Evolutionary conservation across 2,797 vertebrate genomes (phyloP).

Genomic region (Darevskia nairensis): DNA sequence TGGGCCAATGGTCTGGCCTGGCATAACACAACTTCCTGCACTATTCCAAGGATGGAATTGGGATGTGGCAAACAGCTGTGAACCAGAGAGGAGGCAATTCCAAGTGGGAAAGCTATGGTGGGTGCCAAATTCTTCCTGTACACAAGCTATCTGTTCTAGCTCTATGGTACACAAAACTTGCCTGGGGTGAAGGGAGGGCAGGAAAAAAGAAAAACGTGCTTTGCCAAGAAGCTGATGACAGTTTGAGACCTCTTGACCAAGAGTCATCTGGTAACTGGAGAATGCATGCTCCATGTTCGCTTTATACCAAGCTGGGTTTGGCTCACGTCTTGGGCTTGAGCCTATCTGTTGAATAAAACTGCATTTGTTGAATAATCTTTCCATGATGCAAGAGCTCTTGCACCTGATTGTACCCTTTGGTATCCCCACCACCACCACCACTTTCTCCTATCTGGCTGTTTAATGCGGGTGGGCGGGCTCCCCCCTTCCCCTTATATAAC

Average conservation of each 20-base stretch:
- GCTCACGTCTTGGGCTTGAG: not conserved
- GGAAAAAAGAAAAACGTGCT: not conserved
- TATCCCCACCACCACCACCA: too few species aligned
- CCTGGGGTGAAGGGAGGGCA: not conserved
- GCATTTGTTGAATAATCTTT: slow-evolving; percentile 29
- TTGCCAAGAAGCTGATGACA: not conserved
- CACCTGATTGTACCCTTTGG: not conserved
- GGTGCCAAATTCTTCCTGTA: not conserved
- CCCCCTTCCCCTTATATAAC: not conserved
- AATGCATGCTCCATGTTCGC: not conserved
- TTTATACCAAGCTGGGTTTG: not conserved
- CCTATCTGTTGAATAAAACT: not conserved
- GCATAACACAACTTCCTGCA: not conserved
- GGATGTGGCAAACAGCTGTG: not conserved
- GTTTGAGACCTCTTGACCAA: not conserved
- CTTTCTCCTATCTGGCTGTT: not conserved
- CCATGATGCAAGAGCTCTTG: not conserved
- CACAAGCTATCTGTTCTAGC: not conserved
- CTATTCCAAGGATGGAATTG: not conserved
- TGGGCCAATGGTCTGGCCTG: not conserved
- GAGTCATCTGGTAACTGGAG: not conserved
- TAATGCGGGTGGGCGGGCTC: not conserved
- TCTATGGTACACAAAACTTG: not conserved
- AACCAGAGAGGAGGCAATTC: not conserved
- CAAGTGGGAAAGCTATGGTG: not conserved